Evolutionary conservation across 2,888 invertebrate genomes (phyloP), one percentile per base, ranked within the genome.

Genomic region (Erannis defoliaria): DNA sequence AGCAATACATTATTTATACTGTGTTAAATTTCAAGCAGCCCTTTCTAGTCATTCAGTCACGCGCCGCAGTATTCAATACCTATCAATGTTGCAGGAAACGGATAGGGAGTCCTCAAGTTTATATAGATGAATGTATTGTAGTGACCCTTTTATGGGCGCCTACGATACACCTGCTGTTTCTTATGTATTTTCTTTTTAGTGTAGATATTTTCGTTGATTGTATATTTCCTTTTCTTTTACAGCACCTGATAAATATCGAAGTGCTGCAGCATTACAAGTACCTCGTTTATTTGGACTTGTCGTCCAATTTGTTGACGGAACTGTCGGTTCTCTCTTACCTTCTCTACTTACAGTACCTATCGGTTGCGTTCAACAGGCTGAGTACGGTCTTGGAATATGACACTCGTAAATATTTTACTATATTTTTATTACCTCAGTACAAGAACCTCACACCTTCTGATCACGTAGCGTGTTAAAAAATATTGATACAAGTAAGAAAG

Each of bases 221-320:
- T 31, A 48, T 26, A 38, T 33, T 40, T 57, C 33, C 26, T 9
- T 37, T 62, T 23, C 9, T 23, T 51, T 87, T 85, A 5, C 81
- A 92, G 92, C 72, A 77, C 59, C 75, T 92, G 23, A 73, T 71
- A 1, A 90, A 95, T 63, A 94, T 95, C 42, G 86, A 90, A 12
- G 84, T 93, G 1, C 71, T 95, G 45, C 78, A 86, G 64, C 81
- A 90, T 58, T 94, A 94, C 77, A 94, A 93, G 71, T 94, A 93
- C 74, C 77, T 95, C 33, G 94, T 95, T 56, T 95, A 94, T 68
- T 78, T 95, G 66, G 94, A 95, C 73, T 75, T 95, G 12, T 93
- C 94, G 0, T 83, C 89, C n/a, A 95, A 95, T 77, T 80, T 88
- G 14, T 76, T 95, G 55, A 84, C 84, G 6, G 88, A 93, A 38